phyloP scores from a whole-genome alignment of 2,888 invertebrate genomes.

The Drosophila putrida region DNA sequence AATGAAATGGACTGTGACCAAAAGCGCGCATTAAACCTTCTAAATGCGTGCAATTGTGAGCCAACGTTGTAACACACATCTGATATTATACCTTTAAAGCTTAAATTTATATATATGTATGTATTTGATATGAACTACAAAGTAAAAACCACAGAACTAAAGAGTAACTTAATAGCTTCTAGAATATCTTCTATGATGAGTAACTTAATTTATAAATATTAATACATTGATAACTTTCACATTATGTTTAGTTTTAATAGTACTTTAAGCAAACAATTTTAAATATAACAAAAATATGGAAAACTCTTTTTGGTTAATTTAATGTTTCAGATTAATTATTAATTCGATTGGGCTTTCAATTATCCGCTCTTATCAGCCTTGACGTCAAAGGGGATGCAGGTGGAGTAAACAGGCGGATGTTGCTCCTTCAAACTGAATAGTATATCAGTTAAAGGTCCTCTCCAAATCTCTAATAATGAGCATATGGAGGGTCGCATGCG shows the following conservation, averaged over 20 bases:
- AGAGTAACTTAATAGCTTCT: conserved; percentile 14
- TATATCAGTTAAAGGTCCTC: conserved; percentile 5
- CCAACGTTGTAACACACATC: conserved; percentile 14
- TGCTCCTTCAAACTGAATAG: neutral
- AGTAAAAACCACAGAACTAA: conserved; percentile 13
- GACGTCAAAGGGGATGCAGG: conserved; percentile 13
- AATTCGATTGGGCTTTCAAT: conserved; percentile 9
- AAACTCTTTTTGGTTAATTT: conserved; percentile 4
- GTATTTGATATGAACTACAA: conserved; percentile 5
- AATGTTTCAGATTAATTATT: conserved; percentile 5
- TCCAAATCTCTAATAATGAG: conserved; percentile 25
- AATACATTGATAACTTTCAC: conserved; percentile 5
- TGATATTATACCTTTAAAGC: neutral
- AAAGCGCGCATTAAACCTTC: conserved; percentile 39
- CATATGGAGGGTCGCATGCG: conserved; percentile 63
- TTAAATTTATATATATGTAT: conserved; percentile 2
- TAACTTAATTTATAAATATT: conserved; percentile 11
- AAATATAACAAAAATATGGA: conserved; percentile 3
- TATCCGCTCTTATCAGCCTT: conserved; percentile 9
- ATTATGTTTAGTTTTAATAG: neutral
- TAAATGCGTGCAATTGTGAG: conserved; percentile 26
- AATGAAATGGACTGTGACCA: conserved; percentile 49
- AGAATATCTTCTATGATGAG: conserved; percentile 20
- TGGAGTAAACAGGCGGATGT: neutral
- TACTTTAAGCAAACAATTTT: neutral